A percentile compares a stretch with the other conserved stretches of the same genome.
Evolutionary conservation across 2,113 vertebrate species (phyloP).

Genomic region (Crotalus horridus): DNA sequence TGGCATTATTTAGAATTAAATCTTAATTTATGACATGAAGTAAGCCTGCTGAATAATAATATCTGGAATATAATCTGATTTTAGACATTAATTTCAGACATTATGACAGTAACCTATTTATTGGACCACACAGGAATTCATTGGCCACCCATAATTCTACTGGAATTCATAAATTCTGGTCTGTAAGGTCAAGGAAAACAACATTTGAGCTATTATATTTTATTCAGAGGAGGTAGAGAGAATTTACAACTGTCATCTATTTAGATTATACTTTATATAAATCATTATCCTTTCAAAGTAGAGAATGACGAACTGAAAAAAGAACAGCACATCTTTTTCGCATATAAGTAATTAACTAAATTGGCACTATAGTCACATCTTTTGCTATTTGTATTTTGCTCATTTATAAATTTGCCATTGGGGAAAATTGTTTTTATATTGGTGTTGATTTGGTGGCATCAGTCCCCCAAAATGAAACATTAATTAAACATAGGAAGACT

Average conservation of each 20-base stretch:
- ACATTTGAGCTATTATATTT: constrained; percentile 24
- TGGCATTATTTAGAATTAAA: constrained; percentile 26
- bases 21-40: not conserved
- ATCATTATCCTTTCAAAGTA: constrained; percentile 28
- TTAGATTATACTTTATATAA: constrained; percentile 22
- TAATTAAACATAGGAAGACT: not conserved
- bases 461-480: constrained; percentile 3
- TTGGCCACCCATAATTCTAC: not conserved
- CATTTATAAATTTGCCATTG: not conserved
- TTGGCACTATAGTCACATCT: constrained; percentile 29
- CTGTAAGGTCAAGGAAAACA: constrained; percentile 4
- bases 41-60: not conserved
- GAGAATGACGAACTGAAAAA: constrained; percentile 29
- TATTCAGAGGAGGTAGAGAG: constrained; percentile 30
- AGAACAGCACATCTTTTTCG: constrained; percentile 6
- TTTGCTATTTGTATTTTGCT: not conserved
- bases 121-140: not conserved
- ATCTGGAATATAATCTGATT: not conserved
- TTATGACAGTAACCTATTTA: not conserved
- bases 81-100: constrained; percentile 2
- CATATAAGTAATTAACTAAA: not conserved
- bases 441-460: not conserved
- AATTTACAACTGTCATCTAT: constrained; percentile 5
- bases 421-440: not conserved
- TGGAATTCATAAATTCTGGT: not conserved